A percentile compares a stretch with the other conserved stretches of the same genome.
Conservation (phyloP, 1,140 invertebrate species). For the Camponotus pennsylvanicus region DNA sequence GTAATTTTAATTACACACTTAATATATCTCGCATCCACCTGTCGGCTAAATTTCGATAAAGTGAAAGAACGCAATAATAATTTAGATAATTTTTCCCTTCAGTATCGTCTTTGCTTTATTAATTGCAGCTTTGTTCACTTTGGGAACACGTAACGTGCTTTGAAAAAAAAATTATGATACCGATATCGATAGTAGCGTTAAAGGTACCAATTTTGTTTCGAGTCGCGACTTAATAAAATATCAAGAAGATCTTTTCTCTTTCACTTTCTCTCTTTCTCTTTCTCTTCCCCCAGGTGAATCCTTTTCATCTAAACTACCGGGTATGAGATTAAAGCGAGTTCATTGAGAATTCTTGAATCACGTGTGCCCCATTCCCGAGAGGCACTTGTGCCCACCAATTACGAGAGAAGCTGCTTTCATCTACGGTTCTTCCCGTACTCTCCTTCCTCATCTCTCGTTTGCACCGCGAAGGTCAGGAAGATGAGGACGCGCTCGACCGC, state of each 20-base stretch:
- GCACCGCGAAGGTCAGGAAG: slow-evolving; percentile 55
- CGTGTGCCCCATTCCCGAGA: slow-evolving; percentile 61
- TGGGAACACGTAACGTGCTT: not conserved
- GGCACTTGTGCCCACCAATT: slow-evolving; percentile 67
- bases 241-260: slow-evolving; percentile 30
- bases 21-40: not conserved
- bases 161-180: slow-evolving; percentile 24
- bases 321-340: slow-evolving; percentile 49
- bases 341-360: slow-evolving; percentile 70
- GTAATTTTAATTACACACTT: not conserved
- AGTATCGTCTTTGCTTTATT: not conserved
- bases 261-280: not conserved
- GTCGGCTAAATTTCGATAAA: not conserved
- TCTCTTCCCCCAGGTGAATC: slow-evolving; percentile 6
- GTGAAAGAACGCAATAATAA: too few species aligned
- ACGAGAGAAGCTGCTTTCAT: slow-evolving; percentile 60
- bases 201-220: slow-evolving; percentile 48
- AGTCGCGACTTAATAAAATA: slow-evolving; percentile 63
- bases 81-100: too few species aligned
- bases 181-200: slow-evolving; percentile 26
- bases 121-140: slow-evolving; percentile 13
- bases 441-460: slow-evolving; percentile 28
- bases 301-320: slow-evolving; percentile 55
- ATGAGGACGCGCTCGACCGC: slow-evolving; percentile 46
- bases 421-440: slow-evolving; percentile 51